Evolutionary conservation across 2,888 invertebrate genomes (phyloP), one percentile per base, ranked within the genome.

Genomic region (Phyllotreta striolata): DNA sequence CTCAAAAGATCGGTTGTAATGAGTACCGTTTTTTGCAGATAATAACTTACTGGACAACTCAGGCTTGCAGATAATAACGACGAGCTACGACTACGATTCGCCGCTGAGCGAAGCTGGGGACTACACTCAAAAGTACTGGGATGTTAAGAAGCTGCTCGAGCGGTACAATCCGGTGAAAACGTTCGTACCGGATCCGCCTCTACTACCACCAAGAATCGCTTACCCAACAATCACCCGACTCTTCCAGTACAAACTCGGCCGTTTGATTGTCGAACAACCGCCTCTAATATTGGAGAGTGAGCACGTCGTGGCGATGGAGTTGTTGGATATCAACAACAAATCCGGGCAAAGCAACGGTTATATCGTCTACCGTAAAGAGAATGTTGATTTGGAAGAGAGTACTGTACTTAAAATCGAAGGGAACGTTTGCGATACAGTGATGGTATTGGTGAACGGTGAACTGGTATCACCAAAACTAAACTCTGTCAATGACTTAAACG

Each of bases 71-170:
- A 56, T 83, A n/a, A 80, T 79, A 64, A 81, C 82, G 9, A 81
- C 81, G 0, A 82, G 82, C 62, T 84, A 84, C 66, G 97, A 97
- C 79, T 97, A 96, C 77, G 95, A 96, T 79, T 91, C 96, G 0
- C 96, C 96, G 0, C 81, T 98, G 67, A 87, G 85, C n/a, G 97
- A 97, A 81, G 90, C 93, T 57, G 96, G 74, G 40, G 95, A 95
- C 79, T 96, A 95, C 76, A 93, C 93, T 0, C 83, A 85, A 0
- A 96, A 96, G 82, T 82, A 86, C 65, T 68, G 73, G 68, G 61
- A 72, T 51, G 86, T 95, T 56, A 86, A 90, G 71, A 83, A 89
- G 6, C 82, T 88, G 14, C 51, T 81, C 6, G 62, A 63, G 0
- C 70, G 74, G 51, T 79, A 82, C 63, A 80, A 79, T 63, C 71